These are phyloP conservation scores for Gonocerus acuteangulatus DNA, from an alignment of 2,888 invertebrate species.

Conservation along the genomic window DNA sequence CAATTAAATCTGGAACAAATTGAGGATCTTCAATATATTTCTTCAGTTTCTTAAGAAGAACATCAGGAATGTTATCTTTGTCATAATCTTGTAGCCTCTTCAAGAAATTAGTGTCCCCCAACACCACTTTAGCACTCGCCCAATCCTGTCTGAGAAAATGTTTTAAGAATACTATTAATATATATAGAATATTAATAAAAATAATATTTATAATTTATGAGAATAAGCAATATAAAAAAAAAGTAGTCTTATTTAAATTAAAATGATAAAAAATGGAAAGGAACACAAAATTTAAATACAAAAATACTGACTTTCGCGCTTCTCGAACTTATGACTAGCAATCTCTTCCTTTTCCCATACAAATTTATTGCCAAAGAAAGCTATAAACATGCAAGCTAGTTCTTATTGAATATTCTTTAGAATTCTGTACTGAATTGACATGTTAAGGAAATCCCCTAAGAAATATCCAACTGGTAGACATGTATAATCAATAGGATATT, in stretches of 20 bases:
- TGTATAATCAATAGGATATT: too few species aligned
- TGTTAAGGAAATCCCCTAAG: too few species aligned
- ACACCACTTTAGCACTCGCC: slow-evolving; percentile 69
- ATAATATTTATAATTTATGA: neutral
- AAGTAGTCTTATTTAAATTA: neutral
- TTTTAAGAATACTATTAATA: slow-evolving; percentile 9
- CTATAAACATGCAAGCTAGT: too few species aligned
- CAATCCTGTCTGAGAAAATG: slow-evolving; percentile 64
- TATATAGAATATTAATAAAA: too few species aligned
- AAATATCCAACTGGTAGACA: too few species aligned
- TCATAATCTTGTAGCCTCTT: slow-evolving; percentile 75
- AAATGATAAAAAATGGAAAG: neutral
- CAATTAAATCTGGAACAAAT: slow-evolving; percentile 74
- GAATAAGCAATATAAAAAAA: neutral
- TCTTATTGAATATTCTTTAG: too few species aligned
- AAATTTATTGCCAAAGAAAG: too few species aligned
- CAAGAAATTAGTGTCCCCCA: slow-evolving; percentile 76
- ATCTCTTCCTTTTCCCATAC: too few species aligned
- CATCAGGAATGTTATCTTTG: slow-evolving; percentile 77
- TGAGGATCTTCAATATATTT: slow-evolving; percentile 76
- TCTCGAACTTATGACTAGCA: too few species aligned
- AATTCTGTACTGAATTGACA: too few species aligned
- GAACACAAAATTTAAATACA: too few species aligned
- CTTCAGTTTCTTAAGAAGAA: slow-evolving; percentile 67
- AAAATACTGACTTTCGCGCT: too few species aligned